phyloP scores from a whole-genome alignment of 2,797 vertebrate genomes.

The Agapornis canus region DNA sequence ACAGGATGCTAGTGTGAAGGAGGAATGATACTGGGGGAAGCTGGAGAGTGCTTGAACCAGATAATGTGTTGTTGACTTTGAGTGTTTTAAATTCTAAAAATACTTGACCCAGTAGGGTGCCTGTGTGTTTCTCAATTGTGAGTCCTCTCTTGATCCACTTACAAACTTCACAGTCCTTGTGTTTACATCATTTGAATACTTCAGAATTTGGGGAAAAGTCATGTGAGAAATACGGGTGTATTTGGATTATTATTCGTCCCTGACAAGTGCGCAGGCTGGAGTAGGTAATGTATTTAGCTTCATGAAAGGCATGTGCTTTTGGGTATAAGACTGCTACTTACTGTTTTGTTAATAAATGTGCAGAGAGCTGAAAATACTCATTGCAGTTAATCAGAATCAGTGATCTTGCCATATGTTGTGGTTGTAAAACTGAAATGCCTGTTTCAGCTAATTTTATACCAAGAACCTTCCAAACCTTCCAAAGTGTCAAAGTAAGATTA shows the following conservation, averaged over 20 bases:
- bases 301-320: background rate
- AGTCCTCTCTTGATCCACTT: background rate
- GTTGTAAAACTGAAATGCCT: background rate
- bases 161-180: too few relatives aligned
- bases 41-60: background rate
- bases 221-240: background rate
- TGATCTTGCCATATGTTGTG: background rate
- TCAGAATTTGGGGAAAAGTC: background rate
- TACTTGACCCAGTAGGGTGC: background rate
- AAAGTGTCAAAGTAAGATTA: background rate
- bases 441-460: background rate
- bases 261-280: background rate
- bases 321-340: background rate
- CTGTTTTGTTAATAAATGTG: background rate
- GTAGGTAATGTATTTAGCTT: background rate
- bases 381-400: background rate
- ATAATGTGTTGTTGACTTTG: background rate
- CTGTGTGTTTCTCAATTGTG: background rate
- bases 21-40: background rate
- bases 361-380: background rate
- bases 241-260: background rate
- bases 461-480: background rate
- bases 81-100: constrained; percentile 10
- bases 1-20: background rate
- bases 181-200: background rate